Evolutionary conservation across 2,888 invertebrate species (phyloP), one percentile per base, ranked within the genome.

Genomic region (Calliopum simillimum): DNA sequence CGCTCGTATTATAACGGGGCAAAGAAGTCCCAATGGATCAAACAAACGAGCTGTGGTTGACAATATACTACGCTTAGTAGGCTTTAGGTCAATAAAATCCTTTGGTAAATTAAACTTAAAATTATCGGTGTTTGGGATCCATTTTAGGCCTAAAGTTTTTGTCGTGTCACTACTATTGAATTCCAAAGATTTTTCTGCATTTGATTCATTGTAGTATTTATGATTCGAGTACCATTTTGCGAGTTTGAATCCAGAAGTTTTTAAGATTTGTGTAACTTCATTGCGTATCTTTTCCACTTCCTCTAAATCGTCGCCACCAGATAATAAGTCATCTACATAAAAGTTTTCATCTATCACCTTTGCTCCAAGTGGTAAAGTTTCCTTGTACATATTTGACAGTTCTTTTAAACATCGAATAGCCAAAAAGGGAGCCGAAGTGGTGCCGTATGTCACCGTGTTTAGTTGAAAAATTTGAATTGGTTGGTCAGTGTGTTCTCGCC

Each of bases 361-460:
- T 19, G 70, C 46, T 33, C 74, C 78, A n/a, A 71, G 13, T 11
- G 77, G 75, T 64, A 51, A 74, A 13, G 66, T 55, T 0, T 19
- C 2, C 41, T 65, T 23, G 58, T 77, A 21, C 13, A 71, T 66
- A 2, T 70, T 56, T 8, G 73, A 74, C 8, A 70, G 51, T n/a
- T 67, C 49, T 21, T 58, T 16, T 2, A 73, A 21, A 49, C 68
- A 68, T 21, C 71, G 53, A 12, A 70, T 71, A 1, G 68, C 70
- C 23, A 74, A 25, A 23, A 72, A 74, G 64, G 73, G 73, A 4
- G 74, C 73, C 3, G 73, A 41, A 3, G 71, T n/a, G n/a, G n/a
- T n/a, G n/a, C n/a, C n/a, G n/a, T n/a, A n/a, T n/a, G n/a, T n/a
- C n/a, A n/a, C n/a, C 14, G 58, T 46, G 21, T 64, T 62, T 16